Conservation (phyloP, 1,140 invertebrate species). For the Brachionus calyciflorus region DNA sequence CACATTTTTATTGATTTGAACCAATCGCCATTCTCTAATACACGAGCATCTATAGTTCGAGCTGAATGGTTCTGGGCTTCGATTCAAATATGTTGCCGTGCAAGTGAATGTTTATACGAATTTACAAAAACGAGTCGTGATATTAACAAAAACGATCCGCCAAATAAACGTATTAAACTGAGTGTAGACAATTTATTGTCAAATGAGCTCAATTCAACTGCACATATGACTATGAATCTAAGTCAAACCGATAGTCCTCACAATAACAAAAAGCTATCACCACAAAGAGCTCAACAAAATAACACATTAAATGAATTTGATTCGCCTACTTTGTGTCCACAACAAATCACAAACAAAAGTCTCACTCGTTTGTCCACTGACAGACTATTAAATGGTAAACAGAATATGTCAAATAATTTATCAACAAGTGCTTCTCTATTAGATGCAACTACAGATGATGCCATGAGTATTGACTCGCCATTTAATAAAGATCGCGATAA, state of each 20-base stretch:
- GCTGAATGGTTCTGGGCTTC: constrained; percentile 46
- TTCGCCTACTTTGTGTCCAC: constrained; percentile 30
- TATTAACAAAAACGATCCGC: constrained; percentile 29
- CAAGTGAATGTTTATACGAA: constrained; percentile 45
- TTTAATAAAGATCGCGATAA: constrained; percentile 11
- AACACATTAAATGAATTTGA: neutral
- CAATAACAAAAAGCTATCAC: neutral
- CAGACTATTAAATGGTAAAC: neutral
- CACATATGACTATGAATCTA: constrained; percentile 2
- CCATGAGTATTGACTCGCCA: constrained; percentile 34
- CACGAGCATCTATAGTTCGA: constrained; percentile 37
- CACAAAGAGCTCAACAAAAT: neutral
- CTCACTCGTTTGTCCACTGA: constrained; percentile 40
- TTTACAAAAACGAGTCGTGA: constrained; percentile 27
- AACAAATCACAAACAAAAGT: neutral
- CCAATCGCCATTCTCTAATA: constrained; percentile 48
- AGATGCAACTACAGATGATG: constrained; percentile 30
- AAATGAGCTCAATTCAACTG: constrained; percentile 33
- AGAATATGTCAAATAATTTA: constrained; percentile 43
- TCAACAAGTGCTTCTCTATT: constrained; percentile 39
- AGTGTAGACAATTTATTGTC: constrained; percentile 46
- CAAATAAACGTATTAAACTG: constrained; percentile 46
- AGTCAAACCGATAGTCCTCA: constrained; percentile 40
- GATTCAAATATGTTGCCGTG: constrained; percentile 46
- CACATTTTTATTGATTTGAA: constrained; percentile 54